Conservation (phyloP, 2,113 vertebrate genomes). For the Colossoma macropomum region DNA sequence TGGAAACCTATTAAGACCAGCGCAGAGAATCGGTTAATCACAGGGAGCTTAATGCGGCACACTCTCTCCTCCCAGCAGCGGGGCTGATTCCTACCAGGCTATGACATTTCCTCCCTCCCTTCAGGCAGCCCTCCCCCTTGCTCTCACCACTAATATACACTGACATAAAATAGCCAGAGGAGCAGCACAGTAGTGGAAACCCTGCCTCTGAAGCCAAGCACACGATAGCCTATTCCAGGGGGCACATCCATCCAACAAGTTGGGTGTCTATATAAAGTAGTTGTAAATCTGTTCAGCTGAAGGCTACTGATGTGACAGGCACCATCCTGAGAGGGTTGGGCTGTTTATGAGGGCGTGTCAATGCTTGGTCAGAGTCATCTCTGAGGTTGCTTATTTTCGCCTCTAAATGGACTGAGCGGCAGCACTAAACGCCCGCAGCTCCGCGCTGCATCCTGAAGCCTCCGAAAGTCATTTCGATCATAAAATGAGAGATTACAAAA, state of each 20-base stretch:
- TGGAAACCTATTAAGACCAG: conserved; percentile 38
- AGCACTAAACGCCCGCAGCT: conserved; percentile 21
- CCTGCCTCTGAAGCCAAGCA: background rate
- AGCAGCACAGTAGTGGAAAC: background rate
- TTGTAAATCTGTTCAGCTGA: conserved; percentile 37
- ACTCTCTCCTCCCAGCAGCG: conserved; percentile 25
- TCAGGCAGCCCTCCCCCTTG: conserved; percentile 16
- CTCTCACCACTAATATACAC: conserved; percentile 30
- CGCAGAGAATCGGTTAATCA: conserved; percentile 46
- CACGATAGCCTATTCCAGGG: background rate
- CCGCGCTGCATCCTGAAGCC: background rate
- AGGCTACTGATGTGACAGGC: conserved; percentile 26
- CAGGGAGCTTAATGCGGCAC: conserved; percentile 24
- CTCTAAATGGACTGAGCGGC: conserved; percentile 32
- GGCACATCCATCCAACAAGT: background rate
- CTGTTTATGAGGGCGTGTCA: conserved; percentile 21
- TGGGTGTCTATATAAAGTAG: conserved; percentile 37
- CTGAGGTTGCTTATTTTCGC: conserved; percentile 42
- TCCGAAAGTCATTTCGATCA: conserved; percentile 8
- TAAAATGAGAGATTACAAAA: conserved; percentile 36
- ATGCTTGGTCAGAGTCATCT: conserved; percentile 24
- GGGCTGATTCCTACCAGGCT: conserved; percentile 40
- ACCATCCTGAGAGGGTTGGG: background rate
- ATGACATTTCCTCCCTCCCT: conserved; percentile 36
- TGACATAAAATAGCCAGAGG: conserved; percentile 28